A percentile compares a stretch with the other conserved stretches of the same genome.
phyloP scores from a whole-genome alignment of 2,113 vertebrate species.

The Athene cunicularia region DNA sequence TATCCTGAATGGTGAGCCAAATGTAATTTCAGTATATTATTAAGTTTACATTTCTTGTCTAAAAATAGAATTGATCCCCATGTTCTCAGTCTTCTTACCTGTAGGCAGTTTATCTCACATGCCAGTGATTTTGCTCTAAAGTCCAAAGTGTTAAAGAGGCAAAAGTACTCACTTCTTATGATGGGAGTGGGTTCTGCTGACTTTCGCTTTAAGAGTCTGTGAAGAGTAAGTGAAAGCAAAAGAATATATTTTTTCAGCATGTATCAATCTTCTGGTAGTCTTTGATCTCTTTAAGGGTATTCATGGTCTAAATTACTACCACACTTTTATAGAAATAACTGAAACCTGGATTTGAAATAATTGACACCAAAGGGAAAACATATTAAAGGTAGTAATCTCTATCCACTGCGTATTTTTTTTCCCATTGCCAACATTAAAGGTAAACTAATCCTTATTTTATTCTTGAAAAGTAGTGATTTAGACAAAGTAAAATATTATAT shows the following conservation, averaged over 20 bases:
- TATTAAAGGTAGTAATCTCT: constrained; percentile 67
- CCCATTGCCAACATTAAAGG: constrained; percentile 43
- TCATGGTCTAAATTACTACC: constrained; percentile 70
- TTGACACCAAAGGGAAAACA: constrained; percentile 76
- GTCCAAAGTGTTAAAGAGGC: constrained; percentile 24
- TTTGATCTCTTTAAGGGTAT: constrained; percentile 75
- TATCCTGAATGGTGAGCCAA: neutral
- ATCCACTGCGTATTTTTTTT: constrained; percentile 37
- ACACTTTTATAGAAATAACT: constrained; percentile 70
- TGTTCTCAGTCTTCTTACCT: constrained; percentile 7
- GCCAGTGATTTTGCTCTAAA: constrained; percentile 35
- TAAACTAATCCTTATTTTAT: constrained; percentile 45
- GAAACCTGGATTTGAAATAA: constrained; percentile 76
- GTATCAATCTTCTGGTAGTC: constrained; percentile 63
- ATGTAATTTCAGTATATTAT: neutral
- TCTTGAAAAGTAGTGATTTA: constrained; percentile 51
- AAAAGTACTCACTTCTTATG: constrained; percentile 10
- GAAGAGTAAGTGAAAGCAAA: constrained; percentile 54
- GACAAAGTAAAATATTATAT: neutral
- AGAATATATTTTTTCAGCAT: constrained; percentile 61
- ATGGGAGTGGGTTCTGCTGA: constrained; percentile 20
- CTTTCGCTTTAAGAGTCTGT: constrained; percentile 58
- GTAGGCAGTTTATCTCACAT: neutral
- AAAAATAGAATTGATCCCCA: neutral
- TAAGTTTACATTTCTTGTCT: constrained; percentile 28